These are phyloP conservation scores for Hydrozoanthus tunicans DNA, from an alignment of 64 coral and sea anemone genomes.

Conservation along the genomic window DNA sequence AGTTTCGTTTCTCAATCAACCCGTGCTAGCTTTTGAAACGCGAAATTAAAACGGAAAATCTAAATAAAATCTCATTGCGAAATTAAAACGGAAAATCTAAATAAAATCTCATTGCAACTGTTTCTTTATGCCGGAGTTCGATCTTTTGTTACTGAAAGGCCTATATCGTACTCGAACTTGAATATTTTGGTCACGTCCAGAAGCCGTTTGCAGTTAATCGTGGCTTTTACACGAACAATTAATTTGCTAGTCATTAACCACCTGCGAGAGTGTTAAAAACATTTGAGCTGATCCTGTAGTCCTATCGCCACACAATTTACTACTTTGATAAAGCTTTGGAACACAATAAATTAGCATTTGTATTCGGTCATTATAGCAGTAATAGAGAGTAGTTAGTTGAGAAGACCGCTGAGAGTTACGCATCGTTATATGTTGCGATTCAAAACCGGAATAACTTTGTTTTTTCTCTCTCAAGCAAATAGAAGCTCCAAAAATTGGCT, in stretches of 20 bases:
- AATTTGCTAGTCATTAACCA: conserved; percentile 3
- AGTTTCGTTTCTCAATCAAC: background rate
- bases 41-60: too few species aligned
- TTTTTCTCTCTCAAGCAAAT: too few species aligned
- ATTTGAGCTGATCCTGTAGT: background rate
- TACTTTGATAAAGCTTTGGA: too few species aligned
- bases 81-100: too few species aligned
- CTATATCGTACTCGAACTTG: background rate
- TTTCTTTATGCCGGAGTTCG: background rate
- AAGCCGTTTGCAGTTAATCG: conserved; percentile 5
- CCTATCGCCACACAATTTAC: background rate
- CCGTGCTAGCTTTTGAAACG: too few species aligned
- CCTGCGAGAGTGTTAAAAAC: background rate
- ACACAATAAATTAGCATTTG: background rate
- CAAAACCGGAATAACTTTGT: too few species aligned
- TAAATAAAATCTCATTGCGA: background rate
- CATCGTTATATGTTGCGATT: too few species aligned
- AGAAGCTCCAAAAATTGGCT: too few species aligned
- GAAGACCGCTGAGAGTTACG: background rate
- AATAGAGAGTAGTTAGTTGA: background rate
- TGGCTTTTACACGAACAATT: conserved; percentile 5
- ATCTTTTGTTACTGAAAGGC: background rate
- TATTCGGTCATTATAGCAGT: background rate
- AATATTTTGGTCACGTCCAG: conserved; percentile 24
- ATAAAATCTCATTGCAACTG: background rate